phyloP scores from a whole-genome alignment of 2,888 invertebrate genomes.

The Xestia sexstrigata region DNA sequence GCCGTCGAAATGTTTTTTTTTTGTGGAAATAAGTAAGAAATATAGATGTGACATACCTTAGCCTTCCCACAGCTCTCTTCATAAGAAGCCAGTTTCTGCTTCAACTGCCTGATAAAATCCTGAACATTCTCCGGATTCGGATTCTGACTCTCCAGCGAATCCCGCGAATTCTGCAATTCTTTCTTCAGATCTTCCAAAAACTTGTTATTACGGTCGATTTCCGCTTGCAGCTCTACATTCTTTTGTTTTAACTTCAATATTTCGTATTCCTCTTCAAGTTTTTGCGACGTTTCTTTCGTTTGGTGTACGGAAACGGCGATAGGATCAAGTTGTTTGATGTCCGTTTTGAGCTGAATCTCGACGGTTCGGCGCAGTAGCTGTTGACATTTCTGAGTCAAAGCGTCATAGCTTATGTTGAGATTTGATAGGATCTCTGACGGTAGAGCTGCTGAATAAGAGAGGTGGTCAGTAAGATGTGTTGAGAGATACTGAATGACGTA shows the following conservation, averaged over 20 bases:
- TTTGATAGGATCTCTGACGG: slow-evolving; percentile 78
- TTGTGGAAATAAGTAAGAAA: not conserved
- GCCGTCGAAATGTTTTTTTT: not conserved
- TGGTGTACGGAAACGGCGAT: slow-evolving; percentile 78
- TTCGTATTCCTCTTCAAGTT: slow-evolving; percentile 82
- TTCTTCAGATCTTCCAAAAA: slow-evolving; percentile 76
- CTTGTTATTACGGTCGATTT: slow-evolving; percentile 82
- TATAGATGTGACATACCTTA: slow-evolving; percentile 75
- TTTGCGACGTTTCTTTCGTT: slow-evolving; percentile 73
- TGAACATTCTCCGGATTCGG: slow-evolving; percentile 82
- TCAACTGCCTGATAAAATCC: slow-evolving; percentile 82
- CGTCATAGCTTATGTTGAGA: slow-evolving; percentile 79
- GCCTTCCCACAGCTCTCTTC: slow-evolving; percentile 83
- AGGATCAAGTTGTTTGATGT: slow-evolving; percentile 77
- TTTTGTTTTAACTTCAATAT: slow-evolving; percentile 82
- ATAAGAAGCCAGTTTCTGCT: slow-evolving; percentile 83
- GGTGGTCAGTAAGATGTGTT: not conserved
- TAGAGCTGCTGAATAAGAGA: slow-evolving; percentile 73
- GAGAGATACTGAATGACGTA: not conserved
- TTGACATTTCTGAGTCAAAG: slow-evolving; percentile 81
- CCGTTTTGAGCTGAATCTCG: slow-evolving; percentile 69
- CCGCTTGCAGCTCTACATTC: slow-evolving; percentile 78
- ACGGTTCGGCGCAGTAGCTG: slow-evolving; percentile 75
- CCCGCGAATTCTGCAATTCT: slow-evolving; percentile 79
- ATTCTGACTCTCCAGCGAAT: slow-evolving; percentile 72